Evolutionary conservation across 2,113 vertebrate genomes (phyloP), one percentile per base, ranked within the genome.

Genomic region (Speoplatyrhinus poulsoni): DNA sequence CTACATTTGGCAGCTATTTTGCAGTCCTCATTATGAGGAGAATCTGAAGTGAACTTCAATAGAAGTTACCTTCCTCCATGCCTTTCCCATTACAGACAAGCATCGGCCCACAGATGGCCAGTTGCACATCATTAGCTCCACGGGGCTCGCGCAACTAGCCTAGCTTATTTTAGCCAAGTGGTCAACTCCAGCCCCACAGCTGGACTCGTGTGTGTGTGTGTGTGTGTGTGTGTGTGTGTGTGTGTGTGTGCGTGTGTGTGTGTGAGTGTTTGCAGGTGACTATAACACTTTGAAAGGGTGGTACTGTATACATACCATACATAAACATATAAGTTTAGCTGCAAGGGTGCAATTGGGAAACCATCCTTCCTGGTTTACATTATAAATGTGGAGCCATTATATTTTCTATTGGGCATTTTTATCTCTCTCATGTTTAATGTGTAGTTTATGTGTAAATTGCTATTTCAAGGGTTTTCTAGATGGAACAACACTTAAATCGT

Each of bases 51-150:
- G 65, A 87, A 73, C 69, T 76, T 75, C 77, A 81, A 76, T 79
- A 78, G 47, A 65, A 70, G 57, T 75, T 76, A 7, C 53, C 70
- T 46, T 74, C 58, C 61, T 87, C 70, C 52, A 36, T 72, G 65
- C 55, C 64, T 62, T 69, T 69, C 52, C 61, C 77, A 74, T 76
- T 71, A 67, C 64, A 77, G 33, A 15, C 47, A 69, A 54, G 67
- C 76, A 63, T 65, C 60, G 66, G 72, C 70, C 70, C 85, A 81
- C 89, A 87, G 85, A 92, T 91, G 89, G 90, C 63, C 72, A 59
- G 86, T 81, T 65, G 63, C 9, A 81, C 82, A 85, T 90, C 90
- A 91, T 90, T 89, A 91, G 74, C 64, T 80, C 73, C 16, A 47
- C 5, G 55, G 74, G 76, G 65, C 0, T 56, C 16, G 32, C 65